Evolutionary conservation across 2,888 invertebrate species (phyloP).

Genomic region (Lasioglossum pauxillum): DNA sequence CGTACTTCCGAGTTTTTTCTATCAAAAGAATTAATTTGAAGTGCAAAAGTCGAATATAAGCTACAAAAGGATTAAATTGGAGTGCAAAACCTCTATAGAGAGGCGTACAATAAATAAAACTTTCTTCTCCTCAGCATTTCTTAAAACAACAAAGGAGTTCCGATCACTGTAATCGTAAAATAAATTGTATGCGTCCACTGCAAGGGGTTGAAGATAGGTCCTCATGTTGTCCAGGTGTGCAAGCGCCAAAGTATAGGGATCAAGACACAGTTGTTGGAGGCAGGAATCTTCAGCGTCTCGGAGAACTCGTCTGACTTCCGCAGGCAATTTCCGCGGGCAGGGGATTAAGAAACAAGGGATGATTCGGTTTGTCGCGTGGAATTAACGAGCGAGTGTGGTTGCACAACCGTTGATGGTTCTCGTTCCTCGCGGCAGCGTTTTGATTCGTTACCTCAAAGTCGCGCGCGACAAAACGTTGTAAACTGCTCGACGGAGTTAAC

Average conservation of each 20-base stretch:
- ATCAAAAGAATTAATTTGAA: no score
- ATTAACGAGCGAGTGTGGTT: neutral
- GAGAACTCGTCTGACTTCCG: neutral
- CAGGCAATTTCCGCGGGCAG: neutral
- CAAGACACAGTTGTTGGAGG: neutral
- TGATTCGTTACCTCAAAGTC: slow-evolving; percentile 28
- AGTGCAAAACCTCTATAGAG: no score
- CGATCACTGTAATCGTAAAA: no score
- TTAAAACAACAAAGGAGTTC: no score
- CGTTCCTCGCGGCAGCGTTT: neutral
- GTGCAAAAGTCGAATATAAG: no score
- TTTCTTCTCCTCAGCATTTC: no score
- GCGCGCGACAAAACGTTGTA: slow-evolving; percentile 9
- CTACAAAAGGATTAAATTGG: no score
- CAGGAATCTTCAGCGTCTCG: neutral
- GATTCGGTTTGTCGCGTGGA: slow-evolving; percentile 7
- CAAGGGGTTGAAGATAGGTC: no score
- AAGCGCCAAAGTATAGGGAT: neutral
- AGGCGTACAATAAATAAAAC: no score
- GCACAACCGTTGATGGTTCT: slow-evolving; percentile 4
- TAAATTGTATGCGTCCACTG: no score
- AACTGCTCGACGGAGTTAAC: slow-evolving; percentile 41
- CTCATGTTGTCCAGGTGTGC: neutral
- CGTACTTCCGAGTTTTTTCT: no score
- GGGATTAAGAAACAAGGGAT: slow-evolving; percentile 6